Conservation (phyloP, 2,113 vertebrate genomes). For the Dasypus novemcinctus region DNA sequence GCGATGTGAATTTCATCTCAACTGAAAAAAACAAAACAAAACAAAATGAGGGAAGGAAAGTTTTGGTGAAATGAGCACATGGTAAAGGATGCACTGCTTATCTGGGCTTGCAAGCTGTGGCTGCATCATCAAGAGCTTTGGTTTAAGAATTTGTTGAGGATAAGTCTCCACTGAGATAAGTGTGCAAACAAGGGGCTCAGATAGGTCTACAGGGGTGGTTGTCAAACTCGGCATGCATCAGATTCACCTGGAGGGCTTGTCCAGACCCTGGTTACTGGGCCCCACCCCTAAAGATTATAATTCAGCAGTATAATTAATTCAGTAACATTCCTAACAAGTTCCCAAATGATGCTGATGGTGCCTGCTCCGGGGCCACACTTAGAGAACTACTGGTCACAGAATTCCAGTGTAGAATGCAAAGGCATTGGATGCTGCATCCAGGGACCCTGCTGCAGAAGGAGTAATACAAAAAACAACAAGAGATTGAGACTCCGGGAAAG, state of each 20-base stretch:
- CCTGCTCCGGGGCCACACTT: neutral
- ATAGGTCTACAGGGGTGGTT: neutral
- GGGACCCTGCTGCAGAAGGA: neutral
- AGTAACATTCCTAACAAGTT: neutral
- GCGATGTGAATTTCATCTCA: too few species aligned
- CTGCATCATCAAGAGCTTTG: neutral
- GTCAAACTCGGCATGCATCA: neutral
- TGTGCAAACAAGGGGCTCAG: neutral
- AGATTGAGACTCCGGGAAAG: neutral
- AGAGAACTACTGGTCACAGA: neutral
- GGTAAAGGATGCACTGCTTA: neutral
- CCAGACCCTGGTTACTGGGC: neutral
- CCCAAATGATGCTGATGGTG: too few species aligned
- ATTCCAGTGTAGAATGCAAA: neutral
- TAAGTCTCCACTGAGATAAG: neutral
- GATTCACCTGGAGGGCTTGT: neutral
- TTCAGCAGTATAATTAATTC: neutral
- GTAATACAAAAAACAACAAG: neutral
- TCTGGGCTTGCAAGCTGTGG: neutral
- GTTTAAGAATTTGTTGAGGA: neutral
- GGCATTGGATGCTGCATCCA: neutral
- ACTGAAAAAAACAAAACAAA: neutral
- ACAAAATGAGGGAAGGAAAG: neutral
- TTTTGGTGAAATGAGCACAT: neutral
- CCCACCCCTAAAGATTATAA: neutral